Base-by-base conservation (phyloP, 2,888 invertebrate genomes). In the Psylliodes chrysocephalus region DNA sequence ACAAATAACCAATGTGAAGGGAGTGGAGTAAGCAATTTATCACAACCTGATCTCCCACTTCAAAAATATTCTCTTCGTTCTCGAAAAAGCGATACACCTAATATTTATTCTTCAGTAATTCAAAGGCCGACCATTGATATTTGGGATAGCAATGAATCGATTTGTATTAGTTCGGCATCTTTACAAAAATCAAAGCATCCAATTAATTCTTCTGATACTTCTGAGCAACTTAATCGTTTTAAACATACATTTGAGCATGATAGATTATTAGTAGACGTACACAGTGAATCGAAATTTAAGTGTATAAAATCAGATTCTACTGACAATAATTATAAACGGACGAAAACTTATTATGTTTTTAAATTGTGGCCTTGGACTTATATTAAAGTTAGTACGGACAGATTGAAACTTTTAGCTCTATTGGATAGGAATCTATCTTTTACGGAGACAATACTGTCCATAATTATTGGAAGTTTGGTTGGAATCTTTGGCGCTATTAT, bases 341-440 rank as follows among this genome's bases (percentile, higher is more conserved):
- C 78, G 18, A 82, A 78, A 69, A 79, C 75, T 76, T 94, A 92
- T 81, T 93, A 94, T 82, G 91, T 91, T 77, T 89, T 92, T 77
- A 90, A 89, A 80, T 77, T 92, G 35, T 85, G 87, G n/a, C 90
- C 90, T 28, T 81, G 81, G 78, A 75, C 80, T 38, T 86, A 88
- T 73, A 80, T 94, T 0, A 96, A 95, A 86, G 89, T 98, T 30
- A 89, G 92, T 55, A 93, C 98, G 86, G 98, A 99, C 82, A 89
- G 99, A 46, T 85, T 99, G 53, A 93, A 95, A 70, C 84, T 99
- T 44, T 86, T 97, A 81, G 95, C 98, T 1, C 85, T 98, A 12
- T 90, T 99, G 72, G 99, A 99, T 83, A 88, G 96, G 57, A 98
- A 97, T 82, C 84, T 94, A 55, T 93, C 94, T 38, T 84, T 92